A percentile compares a stretch with the other conserved stretches of the same genome.
Evolutionary conservation across 92 coral and sea anemone genomes (phyloP).

Genomic region (Desmophyllum pertusum): DNA sequence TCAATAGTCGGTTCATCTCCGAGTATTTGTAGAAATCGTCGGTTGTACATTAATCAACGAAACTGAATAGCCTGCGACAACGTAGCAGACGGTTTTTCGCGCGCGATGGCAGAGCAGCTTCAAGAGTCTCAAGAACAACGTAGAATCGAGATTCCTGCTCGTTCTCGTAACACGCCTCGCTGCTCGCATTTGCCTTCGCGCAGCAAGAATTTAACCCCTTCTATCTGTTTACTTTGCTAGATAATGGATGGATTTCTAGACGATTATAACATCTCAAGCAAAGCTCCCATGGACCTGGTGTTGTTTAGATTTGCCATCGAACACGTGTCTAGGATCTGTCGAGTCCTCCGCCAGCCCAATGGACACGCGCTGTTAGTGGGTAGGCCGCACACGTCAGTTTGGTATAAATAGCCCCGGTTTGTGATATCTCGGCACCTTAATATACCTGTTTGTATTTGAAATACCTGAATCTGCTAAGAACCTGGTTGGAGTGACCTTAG

Average conservation of each 20-base stretch:
- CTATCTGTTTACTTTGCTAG: constrained; percentile 22
- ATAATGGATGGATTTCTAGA: constrained; percentile 90
- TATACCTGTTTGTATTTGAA: too few species aligned
- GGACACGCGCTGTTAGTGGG: constrained; percentile 97
- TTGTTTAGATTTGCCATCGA: constrained; percentile 97
- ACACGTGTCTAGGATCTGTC: constrained; percentile 94
- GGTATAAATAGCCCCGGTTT: neutral
- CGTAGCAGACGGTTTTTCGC: neutral
- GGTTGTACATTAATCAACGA: too few species aligned
- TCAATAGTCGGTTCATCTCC: too few species aligned
- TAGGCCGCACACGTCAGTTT: constrained; percentile 25
- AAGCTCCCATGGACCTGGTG: constrained; percentile 97
- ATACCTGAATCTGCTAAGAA: too few species aligned
- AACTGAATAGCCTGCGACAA: too few species aligned
- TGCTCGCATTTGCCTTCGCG: too few species aligned
- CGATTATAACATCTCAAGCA: constrained; percentile 88
- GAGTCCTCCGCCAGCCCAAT: constrained; percentile 93
- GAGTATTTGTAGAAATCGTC: too few species aligned
- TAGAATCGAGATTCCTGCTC: neutral
- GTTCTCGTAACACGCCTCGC: neutral
- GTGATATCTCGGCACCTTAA: too few species aligned
- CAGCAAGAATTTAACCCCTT: neutral
- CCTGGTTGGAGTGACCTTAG: too few species aligned
- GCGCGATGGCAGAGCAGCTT: neutral
- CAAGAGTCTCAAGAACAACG: neutral